Base-by-base conservation (phyloP, 1,140 invertebrate genomes). In the Centruroides vittatus region DNA sequence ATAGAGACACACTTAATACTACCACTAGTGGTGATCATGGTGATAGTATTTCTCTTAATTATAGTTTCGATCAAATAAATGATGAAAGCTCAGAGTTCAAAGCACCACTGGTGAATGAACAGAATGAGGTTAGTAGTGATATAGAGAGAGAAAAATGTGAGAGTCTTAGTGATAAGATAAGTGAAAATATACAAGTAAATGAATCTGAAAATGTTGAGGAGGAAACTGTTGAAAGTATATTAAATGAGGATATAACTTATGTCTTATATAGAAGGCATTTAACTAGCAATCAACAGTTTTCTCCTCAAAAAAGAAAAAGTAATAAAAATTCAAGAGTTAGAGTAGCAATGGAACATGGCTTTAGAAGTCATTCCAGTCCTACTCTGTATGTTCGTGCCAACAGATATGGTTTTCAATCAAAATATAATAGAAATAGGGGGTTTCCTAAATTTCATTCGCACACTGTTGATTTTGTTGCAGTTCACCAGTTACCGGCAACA, bases 211-310 rank as follows among this genome's bases (percentile, higher is more conserved):
- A 56, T 46, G 57, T 60, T 13, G 62, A 64, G 49, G 63, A 68
- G 59, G 61, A 68, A 59, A 57, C 60, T 41, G 57, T 60, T 34
- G 41, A 41, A 41, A 41, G 8, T 41, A 68, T 73, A 61, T 61
- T 74, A 36, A 74, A 75, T 61, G 72, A 72, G n/a, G 73, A 75
- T 41, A 76, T 77, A 60, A 73, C 75, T 0, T 77, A 77, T 61
- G 68, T 71, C 48, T 68, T 77, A 7, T 74, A 75, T 61, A 67
- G 74, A 48, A 63, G 58, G 35, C 46, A 64, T 41, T 41, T 41
- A 41, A 41, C 5, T 8, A 41, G 8, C 5, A 41, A 41, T 41
- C 41, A 41, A 41, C 41, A 41, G 41, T 41, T 41, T 41, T 41
- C 41, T 41, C 8, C 41, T 41, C 41, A 5, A 41, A 41, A 41